These are phyloP conservation scores for Holotrichia oblita DNA, from an alignment of 1,140 invertebrate species.

Conservation along the genomic window DNA sequence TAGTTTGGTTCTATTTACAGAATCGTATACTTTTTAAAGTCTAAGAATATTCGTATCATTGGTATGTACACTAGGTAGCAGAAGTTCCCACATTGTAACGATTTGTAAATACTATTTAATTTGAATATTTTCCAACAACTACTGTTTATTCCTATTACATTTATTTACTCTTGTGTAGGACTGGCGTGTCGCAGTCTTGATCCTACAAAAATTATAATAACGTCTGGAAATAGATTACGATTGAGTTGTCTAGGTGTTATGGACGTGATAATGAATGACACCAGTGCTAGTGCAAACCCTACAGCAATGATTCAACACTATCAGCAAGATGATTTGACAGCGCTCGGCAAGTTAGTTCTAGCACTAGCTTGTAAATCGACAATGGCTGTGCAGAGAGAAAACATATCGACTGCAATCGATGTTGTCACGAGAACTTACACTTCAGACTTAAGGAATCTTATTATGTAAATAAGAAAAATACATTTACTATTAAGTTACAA, in stretches of 20 bases:
- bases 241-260: slow-evolving; percentile 85
- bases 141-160: background rate
- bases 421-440: slow-evolving; percentile 91
- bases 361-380: slow-evolving; percentile 91
- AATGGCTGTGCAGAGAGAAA: slow-evolving; percentile 85
- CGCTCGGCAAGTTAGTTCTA: slow-evolving; percentile 90
- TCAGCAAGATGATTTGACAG: slow-evolving; percentile 92
- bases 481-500: no score
- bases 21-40: no score
- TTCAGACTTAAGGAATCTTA: slow-evolving; percentile 91
- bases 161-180: slow-evolving; percentile 45
- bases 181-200: slow-evolving; percentile 75
- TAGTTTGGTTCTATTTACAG: no score
- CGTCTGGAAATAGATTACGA: slow-evolving; percentile 74
- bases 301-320: slow-evolving; percentile 79
- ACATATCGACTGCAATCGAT: slow-evolving; percentile 87
- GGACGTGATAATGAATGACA: slow-evolving; percentile 85
- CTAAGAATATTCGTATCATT: no score
- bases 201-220: slow-evolving; percentile 90
- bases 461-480: slow-evolving; percentile 75
- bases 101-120: no score
- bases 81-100: no score
- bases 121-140: background rate
- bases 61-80: no score
- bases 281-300: slow-evolving; percentile 66